A percentile compares a stretch with the other conserved stretches of the same genome.
phyloP scores from a whole-genome alignment of 2,888 invertebrate genomes.

The Serrognathus titanus region DNA sequence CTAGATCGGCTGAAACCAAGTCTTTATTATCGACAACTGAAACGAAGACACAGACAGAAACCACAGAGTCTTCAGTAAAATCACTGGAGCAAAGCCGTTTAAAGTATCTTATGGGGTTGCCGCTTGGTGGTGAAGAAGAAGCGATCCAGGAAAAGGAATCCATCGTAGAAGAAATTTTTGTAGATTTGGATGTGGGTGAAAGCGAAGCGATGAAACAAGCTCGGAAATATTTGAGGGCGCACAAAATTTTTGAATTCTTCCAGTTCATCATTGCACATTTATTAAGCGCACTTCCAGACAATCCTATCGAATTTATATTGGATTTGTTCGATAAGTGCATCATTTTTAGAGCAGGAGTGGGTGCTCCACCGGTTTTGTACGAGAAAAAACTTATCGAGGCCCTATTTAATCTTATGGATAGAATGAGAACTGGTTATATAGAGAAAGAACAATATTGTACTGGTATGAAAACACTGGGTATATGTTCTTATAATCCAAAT shows the following conservation, averaged over 20 bases:
- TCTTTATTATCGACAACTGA: neutral
- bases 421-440: slow-evolving; percentile 40
- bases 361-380: slow-evolving; percentile 50
- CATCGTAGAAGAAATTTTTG: slow-evolving; percentile 13
- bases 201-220: slow-evolving; percentile 41
- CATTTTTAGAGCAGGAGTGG: slow-evolving; percentile 47
- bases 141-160: slow-evolving; percentile 7
- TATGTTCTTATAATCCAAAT: slow-evolving; percentile 37
- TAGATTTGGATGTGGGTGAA: slow-evolving; percentile 18
- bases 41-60: slow-evolving; percentile 16
- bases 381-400: slow-evolving; percentile 38
- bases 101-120: slow-evolving; percentile 39
- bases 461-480: slow-evolving; percentile 43
- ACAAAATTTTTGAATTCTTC: slow-evolving; percentile 49
- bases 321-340: slow-evolving; percentile 49
- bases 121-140: slow-evolving; percentile 20
- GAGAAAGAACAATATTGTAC: slow-evolving; percentile 39
- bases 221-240: slow-evolving; percentile 43
- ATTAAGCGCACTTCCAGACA: slow-evolving; percentile 44
- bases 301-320: slow-evolving; percentile 48
- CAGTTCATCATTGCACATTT: slow-evolving; percentile 50
- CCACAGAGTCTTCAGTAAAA: slow-evolving; percentile 17
- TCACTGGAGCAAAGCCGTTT: slow-evolving; percentile 21
- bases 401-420: slow-evolving; percentile 44
- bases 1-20: neutral